Base-by-base conservation (phyloP, 2,797 vertebrate genomes). In the Strix occidentalis region DNA sequence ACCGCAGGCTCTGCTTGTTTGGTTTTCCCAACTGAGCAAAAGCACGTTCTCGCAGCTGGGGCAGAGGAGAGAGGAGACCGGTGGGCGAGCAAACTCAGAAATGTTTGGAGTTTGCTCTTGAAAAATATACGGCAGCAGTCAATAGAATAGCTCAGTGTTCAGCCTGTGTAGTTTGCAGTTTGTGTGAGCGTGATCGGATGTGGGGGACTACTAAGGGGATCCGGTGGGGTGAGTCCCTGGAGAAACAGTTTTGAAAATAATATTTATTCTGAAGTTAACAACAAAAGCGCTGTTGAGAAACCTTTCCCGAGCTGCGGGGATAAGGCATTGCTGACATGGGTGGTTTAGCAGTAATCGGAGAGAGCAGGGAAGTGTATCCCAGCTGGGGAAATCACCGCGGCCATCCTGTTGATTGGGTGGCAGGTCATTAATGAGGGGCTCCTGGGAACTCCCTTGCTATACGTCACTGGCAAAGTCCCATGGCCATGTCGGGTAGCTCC, bases 141-240 rank as follows among this genome's bases (percentile, higher is more conserved):
- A 16, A 4, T 9, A 91, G 93, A 95, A 86, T 26, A 66, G 89
- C 78, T 51, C 93, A 93, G 95, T 74, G 93, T 92, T 96, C 66
- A 7, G 54, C 70, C 28, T 11, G 76, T 15, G 68, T 16, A 6
- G 86, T 13, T 31, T 26, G 76, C 91, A 56, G 64, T 6, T 18
- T 26, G 56, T 24, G 77, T 2, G 71, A 88, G 74, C 25, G 20
- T 9, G 41, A 33, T 81, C 58, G 84, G 93, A 87, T 89, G 91
- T 74, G 83, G 94, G 92, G 94, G 68, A 65, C 92, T 71, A 35
- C 80, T 11, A 26, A 28, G 80, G 85, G 87, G 79, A 89, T 70
- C 68, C 31, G 53, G 68, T 48, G 95, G 72, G 86, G 66, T 76
- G 74, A 92, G 84, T 96, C 93, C 90, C 86, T 7, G 24, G 89